Base-by-base conservation (phyloP, 1,140 invertebrate genomes). In the Mercenaria mercenaria region DNA sequence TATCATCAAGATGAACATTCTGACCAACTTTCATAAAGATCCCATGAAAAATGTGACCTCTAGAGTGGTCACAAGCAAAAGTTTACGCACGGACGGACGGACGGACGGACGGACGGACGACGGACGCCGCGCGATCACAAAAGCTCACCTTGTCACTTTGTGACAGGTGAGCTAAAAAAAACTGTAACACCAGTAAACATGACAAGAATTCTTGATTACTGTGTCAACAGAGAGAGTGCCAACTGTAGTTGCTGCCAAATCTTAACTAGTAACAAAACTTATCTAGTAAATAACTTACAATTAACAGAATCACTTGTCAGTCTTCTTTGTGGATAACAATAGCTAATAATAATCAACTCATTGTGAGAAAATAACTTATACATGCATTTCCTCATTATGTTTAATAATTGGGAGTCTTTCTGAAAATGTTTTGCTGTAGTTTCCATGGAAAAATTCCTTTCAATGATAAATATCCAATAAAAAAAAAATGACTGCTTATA, bases 271-370 rank as follows among this genome's bases (percentile, higher is more conserved):
- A 64, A n/a, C 59, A 29, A 64, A 64, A 64, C 26, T 29, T 10
- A 64, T 64, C 59, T n/a, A 4, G 59, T 64, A 29, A 64, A 64
- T 64, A 64, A 64, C n/a, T 29, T 26, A 64, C 59, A 64, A 64
- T 64, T 64, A 64, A 64, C 59, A 10, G 26, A 29, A 64, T 26
- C 26, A 29, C 26, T 64, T 29, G 10, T 3, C 59, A 29, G 59
- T 29, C 26, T 26, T n/a, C 26, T 26, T 64, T 26, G n/a, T 64
- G 4, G n/a, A 64, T 64, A 64, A 64, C 26, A 29, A 64, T n/a
- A 29, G 59, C 59, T 64, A 4, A 64, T 64, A 29, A 29, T 64
- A 26, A 64, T 64, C 3, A 29, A 29, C 43, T 4, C 59, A 64
- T 64, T 29, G n/a, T 29, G 26, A n/a, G n/a, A 64, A 15, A 64